A percentile compares a stretch with the other conserved stretches of the same genome.
phyloP scores from a whole-genome alignment of 2,888 invertebrate genomes.

The Laspeyria flexula region DNA sequence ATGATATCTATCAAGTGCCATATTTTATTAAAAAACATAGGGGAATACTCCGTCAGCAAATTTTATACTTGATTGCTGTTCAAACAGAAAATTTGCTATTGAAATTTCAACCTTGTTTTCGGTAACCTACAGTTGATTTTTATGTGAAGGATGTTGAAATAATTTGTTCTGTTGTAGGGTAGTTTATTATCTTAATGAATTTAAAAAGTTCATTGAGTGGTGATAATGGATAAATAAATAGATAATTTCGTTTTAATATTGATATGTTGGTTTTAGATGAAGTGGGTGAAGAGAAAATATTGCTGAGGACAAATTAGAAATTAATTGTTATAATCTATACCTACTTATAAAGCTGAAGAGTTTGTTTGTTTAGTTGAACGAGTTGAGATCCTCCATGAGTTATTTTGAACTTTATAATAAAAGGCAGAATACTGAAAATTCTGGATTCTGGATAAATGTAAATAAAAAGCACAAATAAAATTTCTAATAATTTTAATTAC shows the following conservation, averaged over 20 bases:
- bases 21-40: constrained; percentile 81
- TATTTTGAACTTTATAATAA: too few relatives aligned
- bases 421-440: too few relatives aligned
- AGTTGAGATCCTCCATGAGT: too few relatives aligned
- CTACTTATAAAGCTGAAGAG: too few relatives aligned
- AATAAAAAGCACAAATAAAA: constrained; percentile 39
- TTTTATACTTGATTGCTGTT: constrained; percentile 27
- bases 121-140: not conserved
- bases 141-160: not conserved
- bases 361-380: too few relatives aligned
- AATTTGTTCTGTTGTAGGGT: constrained; percentile 15
- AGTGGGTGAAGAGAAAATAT: constrained; percentile 31
- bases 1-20: constrained; percentile 77
- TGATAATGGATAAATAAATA: constrained; percentile 53
- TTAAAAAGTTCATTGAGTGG: constrained; percentile 45
- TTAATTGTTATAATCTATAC: too few relatives aligned
- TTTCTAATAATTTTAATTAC: constrained; percentile 67
- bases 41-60: constrained; percentile 52
- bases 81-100: not conserved
- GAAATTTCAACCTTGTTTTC: constrained; percentile 14
- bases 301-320: not conserved
- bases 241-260: constrained; percentile 24
- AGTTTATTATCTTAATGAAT: constrained; percentile 61
- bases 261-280: constrained; percentile 42
- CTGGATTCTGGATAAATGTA: too few relatives aligned